These are phyloP conservation scores for Thymallus thymallus DNA, from an alignment of 2,113 vertebrate species.

Conservation along the genomic window DNA sequence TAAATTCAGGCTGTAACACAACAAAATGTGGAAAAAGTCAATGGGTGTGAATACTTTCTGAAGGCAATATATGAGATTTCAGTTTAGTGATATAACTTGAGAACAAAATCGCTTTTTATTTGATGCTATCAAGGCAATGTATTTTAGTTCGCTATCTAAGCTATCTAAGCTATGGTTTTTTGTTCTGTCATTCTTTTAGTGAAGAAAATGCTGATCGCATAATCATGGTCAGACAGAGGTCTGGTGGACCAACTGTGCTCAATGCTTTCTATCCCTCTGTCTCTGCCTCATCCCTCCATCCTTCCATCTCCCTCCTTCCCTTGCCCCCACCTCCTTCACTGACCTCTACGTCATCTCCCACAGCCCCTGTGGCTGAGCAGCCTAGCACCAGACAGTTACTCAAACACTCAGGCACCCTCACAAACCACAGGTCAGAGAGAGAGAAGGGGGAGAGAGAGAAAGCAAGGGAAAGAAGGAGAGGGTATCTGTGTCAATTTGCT, in stretches of 20 bases:
- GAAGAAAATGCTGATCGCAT: constrained; percentile 12
- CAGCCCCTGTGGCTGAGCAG: constrained; percentile 70
- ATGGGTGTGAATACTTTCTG: too few species aligned
- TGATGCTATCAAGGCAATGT: too few species aligned
- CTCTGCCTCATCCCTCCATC: constrained; percentile 13
- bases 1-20: too few species aligned
- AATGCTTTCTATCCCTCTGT: constrained; percentile 9
- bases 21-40: too few species aligned
- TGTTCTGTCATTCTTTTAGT: too few species aligned
- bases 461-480: constrained; percentile 2
- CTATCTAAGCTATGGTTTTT: too few species aligned
- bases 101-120: background rate
- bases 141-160: too few species aligned
- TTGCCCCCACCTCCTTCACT: constrained; percentile 43
- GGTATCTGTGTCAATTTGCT: background rate
- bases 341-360: constrained; percentile 74
- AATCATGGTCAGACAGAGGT: constrained; percentile 19
- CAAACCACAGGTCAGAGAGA: constrained; percentile 62
- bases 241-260: too few species aligned
- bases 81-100: background rate
- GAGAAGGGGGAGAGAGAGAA: background rate
- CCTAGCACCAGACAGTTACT: constrained; percentile 81
- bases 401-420: constrained; percentile 66
- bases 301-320: constrained; percentile 19
- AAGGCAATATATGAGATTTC: background rate